Conservation (phyloP, 2,888 invertebrate genomes). For the Drosophila monieri region DNA sequence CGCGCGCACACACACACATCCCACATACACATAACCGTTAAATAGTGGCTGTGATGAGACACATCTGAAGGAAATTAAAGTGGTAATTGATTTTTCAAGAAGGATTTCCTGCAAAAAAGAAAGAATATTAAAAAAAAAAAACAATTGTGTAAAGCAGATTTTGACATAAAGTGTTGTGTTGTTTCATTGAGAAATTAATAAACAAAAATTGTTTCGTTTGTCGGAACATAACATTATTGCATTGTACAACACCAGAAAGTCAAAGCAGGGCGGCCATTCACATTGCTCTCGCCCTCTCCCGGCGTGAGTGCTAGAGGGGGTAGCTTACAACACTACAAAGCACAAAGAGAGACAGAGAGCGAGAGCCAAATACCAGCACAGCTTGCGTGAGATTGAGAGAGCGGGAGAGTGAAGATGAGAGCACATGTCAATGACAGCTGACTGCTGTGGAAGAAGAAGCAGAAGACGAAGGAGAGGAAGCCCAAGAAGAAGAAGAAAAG, state of each 20-base stretch:
- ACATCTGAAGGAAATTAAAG: slow-evolving; percentile 1
- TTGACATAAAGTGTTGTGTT: neutral
- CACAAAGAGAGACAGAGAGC: slow-evolving; percentile 7
- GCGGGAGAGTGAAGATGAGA: slow-evolving; percentile 37
- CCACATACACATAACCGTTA: slow-evolving; percentile 18
- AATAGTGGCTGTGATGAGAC: slow-evolving; percentile 9
- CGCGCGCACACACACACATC: slow-evolving; percentile 29
- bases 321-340: slow-evolving; percentile 6
- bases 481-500: slow-evolving; percentile 15
- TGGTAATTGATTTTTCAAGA: neutral
- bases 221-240: slow-evolving; percentile 48
- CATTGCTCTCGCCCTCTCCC: slow-evolving; percentile 20
- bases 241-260: slow-evolving; percentile 34
- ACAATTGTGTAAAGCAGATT: neutral
- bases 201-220: slow-evolving; percentile 48
- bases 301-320: slow-evolving; percentile 7
- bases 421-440: slow-evolving; percentile 70
- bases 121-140: too few species aligned
- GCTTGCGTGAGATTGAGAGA: slow-evolving; percentile 8
- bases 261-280: slow-evolving; percentile 52
- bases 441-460: slow-evolving; percentile 55
- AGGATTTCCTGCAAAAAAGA: neutral
- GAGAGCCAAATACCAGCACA: slow-evolving; percentile 22
- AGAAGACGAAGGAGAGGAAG: slow-evolving; percentile 14
- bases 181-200: neutral